These are phyloP conservation scores for Daphoenositta chrysoptera DNA, from an alignment of 2,113 vertebrate species.

Conservation along the genomic window DNA sequence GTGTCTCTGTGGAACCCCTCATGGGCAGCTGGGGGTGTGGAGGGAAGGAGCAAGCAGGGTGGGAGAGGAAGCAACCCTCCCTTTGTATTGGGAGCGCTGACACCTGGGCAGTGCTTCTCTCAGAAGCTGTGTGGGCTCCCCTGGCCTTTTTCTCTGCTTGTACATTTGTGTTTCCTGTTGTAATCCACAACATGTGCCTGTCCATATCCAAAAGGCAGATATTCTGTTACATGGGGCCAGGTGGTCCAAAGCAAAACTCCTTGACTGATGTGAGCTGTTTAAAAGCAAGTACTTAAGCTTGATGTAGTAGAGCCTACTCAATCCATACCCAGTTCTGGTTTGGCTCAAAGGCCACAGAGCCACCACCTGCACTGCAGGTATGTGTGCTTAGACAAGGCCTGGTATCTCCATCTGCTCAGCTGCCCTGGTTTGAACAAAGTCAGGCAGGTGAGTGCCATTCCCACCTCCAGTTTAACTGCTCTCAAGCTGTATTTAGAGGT, in stretches of 20 bases:
- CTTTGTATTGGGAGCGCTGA: background rate
- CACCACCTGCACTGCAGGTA: background rate
- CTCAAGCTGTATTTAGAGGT: background rate
- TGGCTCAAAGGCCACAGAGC: background rate
- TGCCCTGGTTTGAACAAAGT: background rate
- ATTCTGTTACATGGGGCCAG: background rate
- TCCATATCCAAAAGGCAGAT: background rate
- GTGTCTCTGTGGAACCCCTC: background rate
- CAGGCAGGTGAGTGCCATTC: background rate
- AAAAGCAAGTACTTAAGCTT: background rate
- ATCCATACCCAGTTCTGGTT: background rate
- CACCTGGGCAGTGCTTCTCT: background rate
- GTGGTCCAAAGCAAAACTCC: background rate
- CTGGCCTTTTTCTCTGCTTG: background rate
- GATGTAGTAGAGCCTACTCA: background rate
- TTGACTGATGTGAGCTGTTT: background rate
- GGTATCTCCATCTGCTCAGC: background rate
- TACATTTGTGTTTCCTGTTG: background rate
- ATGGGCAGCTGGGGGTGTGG: background rate
- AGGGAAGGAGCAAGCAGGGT: background rate
- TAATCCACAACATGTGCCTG: background rate
- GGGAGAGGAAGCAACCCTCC: background rate
- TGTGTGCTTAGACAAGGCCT: accelerated
- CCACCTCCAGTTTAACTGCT: background rate
- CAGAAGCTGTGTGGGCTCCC: background rate